Conservation (phyloP, 2,113 vertebrate genomes). For the Melanotaenia duboulayi region DNA sequence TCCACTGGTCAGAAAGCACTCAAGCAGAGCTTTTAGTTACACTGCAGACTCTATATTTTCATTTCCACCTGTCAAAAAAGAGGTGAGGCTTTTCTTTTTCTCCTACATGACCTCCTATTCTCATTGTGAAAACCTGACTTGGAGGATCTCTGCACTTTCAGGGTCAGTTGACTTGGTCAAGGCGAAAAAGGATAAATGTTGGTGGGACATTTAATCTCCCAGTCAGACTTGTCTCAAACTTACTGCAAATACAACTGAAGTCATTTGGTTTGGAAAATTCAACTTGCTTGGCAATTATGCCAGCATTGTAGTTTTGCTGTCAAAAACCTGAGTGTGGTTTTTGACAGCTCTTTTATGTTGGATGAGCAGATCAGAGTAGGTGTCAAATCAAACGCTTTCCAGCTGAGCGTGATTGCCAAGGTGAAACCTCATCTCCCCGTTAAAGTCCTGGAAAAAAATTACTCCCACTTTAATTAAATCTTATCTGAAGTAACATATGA, state of each 20-base stretch:
- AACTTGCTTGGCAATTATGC: no score
- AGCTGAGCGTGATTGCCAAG: no score
- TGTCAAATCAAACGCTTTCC: no score
- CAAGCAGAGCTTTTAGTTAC: neutral
- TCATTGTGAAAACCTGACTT: constrained; percentile 17
- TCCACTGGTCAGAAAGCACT: constrained; percentile 8
- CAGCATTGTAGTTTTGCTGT: no score
- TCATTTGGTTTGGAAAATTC: neutral
- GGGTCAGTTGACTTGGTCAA: constrained; percentile 24
- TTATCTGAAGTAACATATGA: no score
- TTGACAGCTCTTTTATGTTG: no score
- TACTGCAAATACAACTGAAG: neutral
- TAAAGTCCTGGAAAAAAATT: no score
- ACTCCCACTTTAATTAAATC: no score
- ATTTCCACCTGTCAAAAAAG: constrained; percentile 49
- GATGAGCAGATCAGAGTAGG: no score
- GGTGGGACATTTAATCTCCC: constrained; percentile 20
- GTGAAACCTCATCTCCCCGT: no score
- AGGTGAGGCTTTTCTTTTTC: constrained; percentile 16
- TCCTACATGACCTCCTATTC: constrained; percentile 1
- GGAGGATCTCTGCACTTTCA: constrained; percentile 26
- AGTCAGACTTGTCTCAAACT: neutral
- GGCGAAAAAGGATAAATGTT: constrained; percentile 6
- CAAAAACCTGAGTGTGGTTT: no score
- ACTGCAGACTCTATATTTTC: constrained; percentile 52